A percentile compares a stretch with the other conserved stretches of the same genome.
Evolutionary conservation across 2,888 invertebrate species (phyloP).

Genomic region (Aporophyla lueneburgensis): DNA sequence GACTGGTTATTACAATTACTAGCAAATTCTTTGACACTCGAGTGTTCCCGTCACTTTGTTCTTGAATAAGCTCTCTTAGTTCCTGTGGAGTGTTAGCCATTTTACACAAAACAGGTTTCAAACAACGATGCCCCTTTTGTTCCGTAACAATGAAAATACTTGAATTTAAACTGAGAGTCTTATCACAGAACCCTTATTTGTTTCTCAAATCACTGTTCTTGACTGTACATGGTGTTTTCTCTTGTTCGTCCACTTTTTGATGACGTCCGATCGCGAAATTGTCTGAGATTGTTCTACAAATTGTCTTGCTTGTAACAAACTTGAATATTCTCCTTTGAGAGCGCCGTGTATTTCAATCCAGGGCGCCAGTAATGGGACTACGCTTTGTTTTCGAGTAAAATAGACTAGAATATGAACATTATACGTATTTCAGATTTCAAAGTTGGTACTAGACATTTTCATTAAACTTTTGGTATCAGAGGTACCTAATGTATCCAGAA

Average conservation of each 20-base stretch:
- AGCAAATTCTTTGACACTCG: conserved; percentile 60
- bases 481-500: conserved; percentile 1
- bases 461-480: conserved; percentile 23
- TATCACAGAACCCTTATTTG: conserved; percentile 85
- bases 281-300: conserved; percentile 60
- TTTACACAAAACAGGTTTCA: conserved; percentile 84
- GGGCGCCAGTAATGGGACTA: conserved; percentile 40
- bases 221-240: conserved; percentile 77
- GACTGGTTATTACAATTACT: conserved; percentile 53
- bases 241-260: conserved; percentile 65
- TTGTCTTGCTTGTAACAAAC: conserved; percentile 59
- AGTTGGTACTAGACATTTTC: conserved; percentile 28
- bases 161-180: conserved; percentile 83
- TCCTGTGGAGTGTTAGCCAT: conserved; percentile 77
- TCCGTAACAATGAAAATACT: conserved; percentile 84
- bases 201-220: conserved; percentile 82
- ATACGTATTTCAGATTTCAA: conserved; percentile 12
- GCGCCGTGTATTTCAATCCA: conserved; percentile 52
- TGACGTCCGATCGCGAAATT: conserved; percentile 61
- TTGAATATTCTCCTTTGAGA: conserved; percentile 64
- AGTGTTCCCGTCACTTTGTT: conserved; percentile 68
- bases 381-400: conserved; percentile 50
- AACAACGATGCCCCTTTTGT: conserved; percentile 82
- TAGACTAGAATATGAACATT: conserved; percentile 40
- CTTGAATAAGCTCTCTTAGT: conserved; percentile 66